These are phyloP conservation scores for Tretioscincus oriximinensis DNA, from an alignment of 2,113 vertebrate species.

Conservation along the genomic window DNA sequence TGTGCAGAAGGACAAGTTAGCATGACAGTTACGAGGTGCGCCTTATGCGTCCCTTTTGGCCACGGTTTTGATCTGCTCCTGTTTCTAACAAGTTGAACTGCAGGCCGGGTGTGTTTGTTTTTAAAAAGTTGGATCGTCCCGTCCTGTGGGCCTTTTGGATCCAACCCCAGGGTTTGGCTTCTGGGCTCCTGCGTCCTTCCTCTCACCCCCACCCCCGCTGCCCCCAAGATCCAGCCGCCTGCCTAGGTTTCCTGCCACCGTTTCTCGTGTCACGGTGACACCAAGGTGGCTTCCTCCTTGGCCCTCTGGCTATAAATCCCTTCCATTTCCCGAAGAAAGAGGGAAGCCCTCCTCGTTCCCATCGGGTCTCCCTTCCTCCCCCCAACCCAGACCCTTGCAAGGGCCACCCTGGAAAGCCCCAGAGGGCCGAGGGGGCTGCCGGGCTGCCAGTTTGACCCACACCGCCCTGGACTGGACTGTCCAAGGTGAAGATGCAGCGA, in stretches of 20 bases:
- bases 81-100: constrained; percentile 7
- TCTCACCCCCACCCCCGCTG: too few species aligned
- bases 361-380: background rate
- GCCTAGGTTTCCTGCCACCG: background rate
- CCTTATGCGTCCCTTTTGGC: background rate
- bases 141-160: background rate
- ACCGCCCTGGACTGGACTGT: constrained; percentile 1
- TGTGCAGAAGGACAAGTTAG: constrained; percentile 6
- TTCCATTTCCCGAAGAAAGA: background rate
- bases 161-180: constrained; percentile 8
- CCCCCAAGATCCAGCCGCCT: constrained; percentile 7
- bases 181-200: background rate
- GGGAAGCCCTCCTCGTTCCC: background rate
- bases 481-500: background rate
- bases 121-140: constrained; percentile 20
- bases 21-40: background rate
- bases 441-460: background rate
- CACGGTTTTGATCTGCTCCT: constrained; percentile 16
- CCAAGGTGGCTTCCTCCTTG: constrained; percentile 11
- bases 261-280: constrained; percentile 3
- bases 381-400: background rate
- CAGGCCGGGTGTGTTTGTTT: background rate
- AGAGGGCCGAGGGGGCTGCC: too few species aligned
- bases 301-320: background rate
- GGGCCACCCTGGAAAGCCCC: background rate